These are phyloP conservation scores for Papio anubis DNA, from an alignment of 2,113 vertebrate species.

Conservation along the genomic window DNA sequence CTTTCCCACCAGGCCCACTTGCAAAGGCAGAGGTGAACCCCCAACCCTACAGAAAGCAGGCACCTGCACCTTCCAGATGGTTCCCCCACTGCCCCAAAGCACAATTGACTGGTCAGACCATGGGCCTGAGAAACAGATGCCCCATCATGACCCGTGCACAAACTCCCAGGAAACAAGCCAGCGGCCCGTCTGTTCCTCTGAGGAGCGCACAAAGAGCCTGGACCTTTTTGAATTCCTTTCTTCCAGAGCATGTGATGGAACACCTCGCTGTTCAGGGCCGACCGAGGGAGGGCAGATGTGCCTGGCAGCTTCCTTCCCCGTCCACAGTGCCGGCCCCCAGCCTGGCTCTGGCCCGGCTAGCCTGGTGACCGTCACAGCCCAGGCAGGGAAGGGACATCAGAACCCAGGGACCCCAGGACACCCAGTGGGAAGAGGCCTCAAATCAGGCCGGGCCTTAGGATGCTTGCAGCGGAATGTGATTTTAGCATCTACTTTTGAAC, in stretches of 20 bases:
- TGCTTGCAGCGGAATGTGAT: fast-evolving
- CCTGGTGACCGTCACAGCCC: fast-evolving
- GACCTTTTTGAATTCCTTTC: neutral
- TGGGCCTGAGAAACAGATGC: neutral
- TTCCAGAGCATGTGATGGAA: neutral
- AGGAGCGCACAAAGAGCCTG: fast-evolving
- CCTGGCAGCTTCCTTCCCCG: neutral
- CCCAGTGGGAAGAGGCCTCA: neutral
- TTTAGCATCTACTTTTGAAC: neutral
- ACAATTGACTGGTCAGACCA: fast-evolving
- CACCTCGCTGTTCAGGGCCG: fast-evolving
- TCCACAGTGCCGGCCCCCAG: neutral
- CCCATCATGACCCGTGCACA: fast-evolving
- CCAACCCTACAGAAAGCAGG: neutral
- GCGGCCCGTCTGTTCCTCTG: fast-evolving
- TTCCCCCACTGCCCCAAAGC: neutral
- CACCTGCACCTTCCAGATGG: no score
- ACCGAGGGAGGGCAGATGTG: neutral
- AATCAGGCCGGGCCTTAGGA: neutral
- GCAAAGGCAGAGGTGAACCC: neutral
- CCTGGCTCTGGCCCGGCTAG: neutral
- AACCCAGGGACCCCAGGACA: neutral
- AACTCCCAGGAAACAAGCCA: fast-evolving
- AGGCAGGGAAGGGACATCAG: neutral
- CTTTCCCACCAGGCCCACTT: neutral